A percentile compares a stretch with the other conserved stretches of the same genome.
Conservation (phyloP, 1,140 invertebrate genomes). For the Rhopalosiphum maidis region DNA sequence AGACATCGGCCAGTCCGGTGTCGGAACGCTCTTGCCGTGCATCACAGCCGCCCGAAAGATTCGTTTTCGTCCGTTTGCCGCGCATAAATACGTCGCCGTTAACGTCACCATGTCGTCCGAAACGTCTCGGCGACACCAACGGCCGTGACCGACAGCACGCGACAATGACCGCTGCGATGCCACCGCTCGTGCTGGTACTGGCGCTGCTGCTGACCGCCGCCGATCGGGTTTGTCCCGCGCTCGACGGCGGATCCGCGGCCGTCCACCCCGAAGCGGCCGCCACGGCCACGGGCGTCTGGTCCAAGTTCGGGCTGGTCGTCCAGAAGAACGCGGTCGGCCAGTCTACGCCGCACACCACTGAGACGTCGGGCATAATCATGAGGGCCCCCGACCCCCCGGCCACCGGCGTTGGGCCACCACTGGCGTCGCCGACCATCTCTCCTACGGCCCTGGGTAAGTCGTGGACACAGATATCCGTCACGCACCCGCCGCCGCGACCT, state of each 20-base stretch:
- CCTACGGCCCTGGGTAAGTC: neutral
- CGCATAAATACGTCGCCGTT: neutral
- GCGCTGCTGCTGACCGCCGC: neutral
- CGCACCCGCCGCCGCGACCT: neutral
- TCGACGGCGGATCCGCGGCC: neutral
- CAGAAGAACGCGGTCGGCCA: neutral
- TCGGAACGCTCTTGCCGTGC: neutral
- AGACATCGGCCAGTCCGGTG: neutral
- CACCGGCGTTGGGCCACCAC: too few species aligned
- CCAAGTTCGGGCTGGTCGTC: slow-evolving; percentile 41
- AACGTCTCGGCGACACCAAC: neutral
- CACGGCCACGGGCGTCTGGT: slow-evolving; percentile 33
- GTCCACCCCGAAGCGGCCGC: neutral
- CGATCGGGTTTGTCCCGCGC: neutral
- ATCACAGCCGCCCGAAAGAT: neutral
- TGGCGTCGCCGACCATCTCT: neutral
- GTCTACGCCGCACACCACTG: slow-evolving; percentile 32
- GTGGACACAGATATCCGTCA: slow-evolving; percentile 55
- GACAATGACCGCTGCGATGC: neutral
- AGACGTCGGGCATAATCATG: slow-evolving; percentile 54
- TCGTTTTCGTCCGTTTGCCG: neutral
- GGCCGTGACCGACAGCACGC: neutral
- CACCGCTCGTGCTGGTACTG: neutral
- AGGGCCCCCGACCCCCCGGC: neutral
- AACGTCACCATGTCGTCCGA: neutral